Conservation (phyloP, 2,888 invertebrate species). For the Eubasilissa splendida region DNA sequence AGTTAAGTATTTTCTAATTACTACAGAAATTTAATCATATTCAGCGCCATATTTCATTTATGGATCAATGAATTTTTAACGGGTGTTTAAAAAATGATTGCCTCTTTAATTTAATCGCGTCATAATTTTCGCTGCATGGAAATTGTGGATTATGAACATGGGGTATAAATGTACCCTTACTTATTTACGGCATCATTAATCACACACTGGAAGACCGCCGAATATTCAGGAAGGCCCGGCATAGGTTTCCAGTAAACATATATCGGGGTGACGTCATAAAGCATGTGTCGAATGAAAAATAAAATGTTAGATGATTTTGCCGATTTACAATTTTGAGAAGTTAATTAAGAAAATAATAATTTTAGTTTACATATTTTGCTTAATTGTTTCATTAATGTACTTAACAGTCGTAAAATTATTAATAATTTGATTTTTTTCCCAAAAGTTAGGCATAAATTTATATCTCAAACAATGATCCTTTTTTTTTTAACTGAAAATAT, state of each 20-base stretch:
- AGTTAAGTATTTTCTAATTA: too few species aligned
- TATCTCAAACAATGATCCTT: too few species aligned
- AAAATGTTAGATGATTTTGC: slow-evolving; percentile 19
- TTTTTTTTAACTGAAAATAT: too few species aligned
- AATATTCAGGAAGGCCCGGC: not conserved
- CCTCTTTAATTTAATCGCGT: not conserved
- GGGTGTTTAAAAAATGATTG: not conserved
- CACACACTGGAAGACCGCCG: slow-evolving; percentile 11
- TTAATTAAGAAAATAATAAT: too few species aligned
- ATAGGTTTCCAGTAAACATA: not conserved
- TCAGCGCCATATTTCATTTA: not conserved
- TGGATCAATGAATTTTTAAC: not conserved
- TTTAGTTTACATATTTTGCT: too few species aligned
- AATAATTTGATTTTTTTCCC: too few species aligned
- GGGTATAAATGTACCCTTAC: slow-evolving; percentile 50
- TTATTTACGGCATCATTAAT: slow-evolving; percentile 50
- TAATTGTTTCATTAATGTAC: too few species aligned
- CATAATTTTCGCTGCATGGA: slow-evolving; percentile 13
- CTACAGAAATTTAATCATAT: not conserved
- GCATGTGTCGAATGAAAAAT: slow-evolving; percentile 11
- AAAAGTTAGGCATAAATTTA: too few species aligned
- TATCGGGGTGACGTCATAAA: not conserved
- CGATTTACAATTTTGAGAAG: not conserved
- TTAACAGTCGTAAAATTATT: too few species aligned
- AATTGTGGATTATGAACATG: slow-evolving; percentile 31